Evolutionary conservation across 2,888 invertebrate species (phyloP).

Genomic region (Nomada ferruginata): DNA sequence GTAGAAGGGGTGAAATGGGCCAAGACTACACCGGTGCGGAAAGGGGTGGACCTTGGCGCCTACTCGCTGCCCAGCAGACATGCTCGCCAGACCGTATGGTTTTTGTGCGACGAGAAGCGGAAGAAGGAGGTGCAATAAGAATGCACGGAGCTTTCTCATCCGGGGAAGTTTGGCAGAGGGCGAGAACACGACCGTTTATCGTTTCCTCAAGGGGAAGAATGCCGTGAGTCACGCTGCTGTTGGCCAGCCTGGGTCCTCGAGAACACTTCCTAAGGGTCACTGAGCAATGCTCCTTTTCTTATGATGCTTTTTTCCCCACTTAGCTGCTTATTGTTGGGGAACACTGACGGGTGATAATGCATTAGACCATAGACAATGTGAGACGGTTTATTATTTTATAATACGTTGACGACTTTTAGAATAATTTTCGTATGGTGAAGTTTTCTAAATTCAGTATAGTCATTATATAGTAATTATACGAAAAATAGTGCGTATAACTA

Average conservation of each 20-base stretch:
- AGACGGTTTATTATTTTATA: too few species aligned
- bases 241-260: conserved; percentile 7
- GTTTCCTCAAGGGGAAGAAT: conserved; percentile 43
- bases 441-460: too few species aligned
- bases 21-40: conserved; percentile 65
- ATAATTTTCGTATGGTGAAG: too few species aligned
- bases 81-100: conserved; percentile 72
- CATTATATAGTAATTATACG: too few species aligned
- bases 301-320: not conserved
- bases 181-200: conserved; percentile 58
- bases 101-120: conserved; percentile 65
- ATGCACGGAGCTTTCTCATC: conserved; percentile 57
- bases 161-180: conserved; percentile 49
- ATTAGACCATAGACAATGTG: not conserved
- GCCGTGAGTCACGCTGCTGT: conserved; percentile 44
- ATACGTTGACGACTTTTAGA: too few species aligned
- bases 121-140: conserved; percentile 67
- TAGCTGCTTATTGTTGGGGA: not conserved
- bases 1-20: conserved; percentile 61
- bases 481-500: too few species aligned
- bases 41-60: conserved; percentile 71
- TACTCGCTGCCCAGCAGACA: conserved; percentile 71
- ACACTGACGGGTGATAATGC: too few species aligned
- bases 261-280: conserved; percentile 30
- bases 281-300: not conserved